Conservation (phyloP, 2,888 invertebrate species). For the Cephalotes varians region DNA sequence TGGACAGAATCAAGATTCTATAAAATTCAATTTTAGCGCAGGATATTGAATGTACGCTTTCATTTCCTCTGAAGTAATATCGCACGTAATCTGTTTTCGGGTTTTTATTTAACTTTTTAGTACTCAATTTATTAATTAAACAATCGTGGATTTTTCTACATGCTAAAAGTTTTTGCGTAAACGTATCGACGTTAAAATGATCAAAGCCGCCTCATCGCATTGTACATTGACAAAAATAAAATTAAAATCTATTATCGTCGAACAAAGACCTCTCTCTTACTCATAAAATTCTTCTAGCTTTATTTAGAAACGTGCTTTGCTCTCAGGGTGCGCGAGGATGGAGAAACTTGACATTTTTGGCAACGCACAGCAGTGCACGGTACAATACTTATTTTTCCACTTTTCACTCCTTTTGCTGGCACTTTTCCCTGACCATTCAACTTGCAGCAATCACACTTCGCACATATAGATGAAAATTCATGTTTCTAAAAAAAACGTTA, state of each 20-base stretch:
- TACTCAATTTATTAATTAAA: slow-evolving; percentile 40
- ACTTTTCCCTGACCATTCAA: slow-evolving; percentile 71
- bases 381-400: slow-evolving; percentile 67
- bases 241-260: background rate
- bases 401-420: slow-evolving; percentile 68
- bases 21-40: slow-evolving; percentile 57
- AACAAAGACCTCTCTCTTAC: too few relatives aligned
- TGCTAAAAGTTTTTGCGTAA: background rate
- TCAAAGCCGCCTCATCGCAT: background rate
- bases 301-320: slow-evolving; percentile 45
- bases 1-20: slow-evolving; percentile 61
- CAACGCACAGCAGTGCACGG: slow-evolving; percentile 53
- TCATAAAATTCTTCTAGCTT: slow-evolving; percentile 28
- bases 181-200: background rate
- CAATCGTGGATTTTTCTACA: background rate
- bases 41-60: slow-evolving; percentile 44
- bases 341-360: slow-evolving; percentile 72
- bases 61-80: slow-evolving; percentile 27
- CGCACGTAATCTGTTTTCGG: slow-evolving; percentile 35
- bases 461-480: slow-evolving; percentile 54
- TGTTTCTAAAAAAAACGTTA: slow-evolving; percentile 60
- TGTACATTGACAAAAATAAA: background rate
- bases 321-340: background rate
- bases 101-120: slow-evolving; percentile 25
- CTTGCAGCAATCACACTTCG: slow-evolving; percentile 55